Evolutionary conservation across 2,113 vertebrate genomes (phyloP), one percentile per base, ranked within the genome.

Genomic region (Ammodytes marinus): DNA sequence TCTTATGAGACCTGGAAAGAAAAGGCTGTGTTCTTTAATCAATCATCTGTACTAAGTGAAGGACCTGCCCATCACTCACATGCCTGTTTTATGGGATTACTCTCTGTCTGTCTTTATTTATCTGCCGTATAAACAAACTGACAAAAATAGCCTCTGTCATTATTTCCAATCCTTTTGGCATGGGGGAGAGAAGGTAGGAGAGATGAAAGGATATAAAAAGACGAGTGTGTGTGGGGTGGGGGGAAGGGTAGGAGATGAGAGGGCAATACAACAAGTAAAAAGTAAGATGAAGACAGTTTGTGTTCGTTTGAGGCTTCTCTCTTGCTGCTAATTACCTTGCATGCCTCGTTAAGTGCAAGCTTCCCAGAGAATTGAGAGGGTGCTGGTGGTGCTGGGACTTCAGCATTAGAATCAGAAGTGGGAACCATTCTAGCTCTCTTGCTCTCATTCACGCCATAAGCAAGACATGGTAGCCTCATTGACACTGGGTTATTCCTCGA

Each of bases 251-350:
- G 15, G 43, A 65, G 60, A 74, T 75, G 76, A 76, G 57, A 80
- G 70, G 60, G 37, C 47, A 68, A 49, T 40, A 74, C 15, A 66
- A 74, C 15, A 66, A 81, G 74, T n/a, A 64, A 69, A 77, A 67
- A 79, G 67, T 27, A 80, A 64, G 49, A 86, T 69, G 67, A 80
- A 55, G 79, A 60, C 46, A 13, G 65, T 69, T 53, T 35, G 50
- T 72, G 82, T 67, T 78, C 39, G 55, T 68, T 27, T 17, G 72
- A 85, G 71, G 69, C 72, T 75, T 86, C 77, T 91, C 82, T 82
- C 85, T 27, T 27, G 46, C 64, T 76, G 80, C 90, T 91, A 92
- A 93, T 93, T 89, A 88, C 78, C 68, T 75, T 64, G 64, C 70
- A 78, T 67, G 86, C 80, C 82, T 95, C 82, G 92, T 94, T 91